Percentiles rank a stretch among this genome's conserved stretches.
Evolutionary conservation across 2,888 invertebrate genomes (phyloP).

Genomic region (Eurytoma californica): DNA sequence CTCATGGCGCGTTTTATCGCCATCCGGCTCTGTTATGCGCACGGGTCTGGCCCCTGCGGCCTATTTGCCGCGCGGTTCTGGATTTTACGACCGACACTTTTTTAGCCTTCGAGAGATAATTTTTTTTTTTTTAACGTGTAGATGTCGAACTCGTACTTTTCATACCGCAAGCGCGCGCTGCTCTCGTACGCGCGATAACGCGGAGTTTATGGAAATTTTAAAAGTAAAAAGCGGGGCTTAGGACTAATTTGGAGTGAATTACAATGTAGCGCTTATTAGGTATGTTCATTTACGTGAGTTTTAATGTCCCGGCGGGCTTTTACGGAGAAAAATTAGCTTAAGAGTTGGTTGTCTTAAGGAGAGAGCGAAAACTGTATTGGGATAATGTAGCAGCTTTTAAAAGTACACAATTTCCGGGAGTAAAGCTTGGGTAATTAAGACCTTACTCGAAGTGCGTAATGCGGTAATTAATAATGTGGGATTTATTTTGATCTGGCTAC

Average conservation of each 20-base stretch:
- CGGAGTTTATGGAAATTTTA: background rate
- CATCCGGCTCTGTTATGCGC: background rate
- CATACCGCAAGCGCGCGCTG: background rate
- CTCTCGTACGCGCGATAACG: background rate
- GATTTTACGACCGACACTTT: background rate
- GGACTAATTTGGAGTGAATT: too few relatives aligned
- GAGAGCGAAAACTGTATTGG: too few relatives aligned
- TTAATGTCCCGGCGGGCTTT: background rate
- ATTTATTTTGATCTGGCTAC: conserved; percentile 2
- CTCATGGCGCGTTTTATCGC: background rate
- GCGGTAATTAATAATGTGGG: background rate
- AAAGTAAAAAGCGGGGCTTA: background rate
- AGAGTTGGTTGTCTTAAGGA: too few relatives aligned
- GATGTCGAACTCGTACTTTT: background rate
- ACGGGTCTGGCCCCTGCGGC: background rate
- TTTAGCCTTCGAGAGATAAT: background rate
- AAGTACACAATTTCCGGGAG: conserved; percentile 1
- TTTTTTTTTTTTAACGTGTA: background rate
- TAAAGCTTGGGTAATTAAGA: conserved; percentile 35
- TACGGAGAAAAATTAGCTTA: background rate
- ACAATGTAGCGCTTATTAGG: too few relatives aligned
- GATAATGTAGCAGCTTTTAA: conserved; percentile 32
- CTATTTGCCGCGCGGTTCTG: background rate
- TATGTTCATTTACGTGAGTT: too few relatives aligned
- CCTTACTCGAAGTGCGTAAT: background rate